Evolutionary conservation across 2,888 invertebrate genomes (phyloP), one percentile per base, ranked within the genome.

Genomic region (Oxycera nigricornis): DNA sequence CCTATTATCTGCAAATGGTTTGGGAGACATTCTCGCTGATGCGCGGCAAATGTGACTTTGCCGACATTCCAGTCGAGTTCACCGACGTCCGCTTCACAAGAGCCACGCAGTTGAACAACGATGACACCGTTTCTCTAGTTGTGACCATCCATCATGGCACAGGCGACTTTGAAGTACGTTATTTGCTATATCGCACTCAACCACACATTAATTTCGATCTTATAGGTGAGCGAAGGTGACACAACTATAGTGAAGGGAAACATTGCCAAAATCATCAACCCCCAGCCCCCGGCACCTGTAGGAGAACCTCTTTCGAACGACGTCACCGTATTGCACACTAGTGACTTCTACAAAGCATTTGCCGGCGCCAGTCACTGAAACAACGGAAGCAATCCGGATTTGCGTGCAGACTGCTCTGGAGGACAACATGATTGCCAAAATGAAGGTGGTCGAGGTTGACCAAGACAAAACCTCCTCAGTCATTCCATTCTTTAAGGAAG

Each of bases 41-140:
- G 88, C 87, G 88, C 83, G 82, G 84, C 28, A 91, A 90, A 73
- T 89, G 90, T 55, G 86, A 90, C 0, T 90, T 87, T 78, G 89
- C 89, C 24, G 90, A 94, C 78, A 87, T 94, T 24, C 90, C 94
- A 0, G 92, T 97, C 0, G 90, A 92, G 3, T 94, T 97, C 83
- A 94, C 95, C 82, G 91, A 97, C 83, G 89, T 96, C 9, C 89
- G 90, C 55, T 95, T 97, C 82, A 89, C 92, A 78, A 88, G 94
- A 79, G 95, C 96, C 3, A 95, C 95, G 0, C 91, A 91, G 78
- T 88, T 97, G 73, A 90, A 92, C 0, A 88, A 90, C 77, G 90
- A 91, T 55, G 88, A 87, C 30, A 84, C 81, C 9, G 79, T 90
- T 6, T 86, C 86, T 11, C 82, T 91, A 3, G 87, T 83, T 1